Conservation (phyloP, 2,888 invertebrate genomes). For the Dione juno region DNA sequence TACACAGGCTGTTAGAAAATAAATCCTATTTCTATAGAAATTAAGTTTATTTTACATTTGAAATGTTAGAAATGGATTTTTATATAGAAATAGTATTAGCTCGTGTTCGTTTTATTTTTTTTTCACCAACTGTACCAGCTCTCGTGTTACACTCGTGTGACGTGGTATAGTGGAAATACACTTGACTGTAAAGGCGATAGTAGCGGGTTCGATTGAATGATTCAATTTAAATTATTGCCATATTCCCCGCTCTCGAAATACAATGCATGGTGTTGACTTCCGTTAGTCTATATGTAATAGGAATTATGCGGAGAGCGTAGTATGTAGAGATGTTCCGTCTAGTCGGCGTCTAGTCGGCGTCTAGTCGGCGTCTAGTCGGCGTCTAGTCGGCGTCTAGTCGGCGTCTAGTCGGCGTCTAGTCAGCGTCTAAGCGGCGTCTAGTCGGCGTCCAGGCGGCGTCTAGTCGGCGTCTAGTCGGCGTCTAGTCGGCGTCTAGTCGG, state of each 20-base stretch:
- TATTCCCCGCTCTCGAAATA: background rate
- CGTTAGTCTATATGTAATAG: background rate
- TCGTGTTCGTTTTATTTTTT: conserved; percentile 6
- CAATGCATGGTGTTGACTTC: background rate
- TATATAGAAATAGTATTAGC: background rate
- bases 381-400: too few species aligned
- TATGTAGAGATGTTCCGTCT: too few species aligned
- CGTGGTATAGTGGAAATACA: background rate
- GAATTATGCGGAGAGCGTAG: too few species aligned
- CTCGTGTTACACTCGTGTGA: background rate
- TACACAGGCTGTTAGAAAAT: background rate
- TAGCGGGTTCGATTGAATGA: background rate
- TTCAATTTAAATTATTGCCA: background rate
- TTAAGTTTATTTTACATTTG: background rate
- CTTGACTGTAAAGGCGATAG: background rate
- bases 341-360: too few species aligned
- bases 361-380: too few species aligned
- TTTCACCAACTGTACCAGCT: conserved; percentile 3
- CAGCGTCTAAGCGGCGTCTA: too few species aligned
- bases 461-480: too few species aligned
- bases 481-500: too few species aligned
- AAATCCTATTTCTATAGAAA: too few species aligned
- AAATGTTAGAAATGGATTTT: conserved; percentile 1
- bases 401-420: too few species aligned
- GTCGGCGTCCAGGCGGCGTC: too few species aligned